phyloP scores from a whole-genome alignment of 2,113 vertebrate species.

The Ranitomeya imitator region DNA sequence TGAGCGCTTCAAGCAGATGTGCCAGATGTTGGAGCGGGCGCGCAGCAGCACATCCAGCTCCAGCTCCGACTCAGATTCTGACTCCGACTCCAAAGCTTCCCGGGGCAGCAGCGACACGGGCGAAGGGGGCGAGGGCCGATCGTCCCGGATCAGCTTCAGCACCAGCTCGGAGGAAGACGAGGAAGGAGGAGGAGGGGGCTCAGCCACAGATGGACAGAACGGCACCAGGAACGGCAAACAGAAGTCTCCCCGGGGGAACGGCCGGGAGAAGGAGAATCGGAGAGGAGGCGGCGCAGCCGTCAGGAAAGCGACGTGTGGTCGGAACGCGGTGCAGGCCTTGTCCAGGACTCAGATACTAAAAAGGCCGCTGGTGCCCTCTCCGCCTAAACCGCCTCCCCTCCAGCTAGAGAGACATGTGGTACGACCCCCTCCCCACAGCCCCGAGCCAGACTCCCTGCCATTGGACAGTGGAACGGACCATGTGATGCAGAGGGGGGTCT shows the following conservation, averaged over 20 bases:
- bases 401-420: constrained; percentile 90
- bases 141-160: constrained; percentile 76
- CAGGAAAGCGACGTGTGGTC: constrained; percentile 61
- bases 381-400: constrained; percentile 74
- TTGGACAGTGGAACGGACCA: constrained; percentile 85
- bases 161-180: constrained; percentile 79
- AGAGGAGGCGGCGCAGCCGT: constrained; percentile 52
- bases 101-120: constrained; percentile 59
- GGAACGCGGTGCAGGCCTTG: constrained; percentile 67
- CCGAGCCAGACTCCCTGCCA: constrained; percentile 85
- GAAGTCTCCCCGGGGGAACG: constrained; percentile 64
- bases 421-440: constrained; percentile 84
- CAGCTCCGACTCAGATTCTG: constrained; percentile 84
- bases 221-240: constrained; percentile 66
- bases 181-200: constrained; percentile 53
- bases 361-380: constrained; percentile 81
- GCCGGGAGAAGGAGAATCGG: constrained; percentile 68
- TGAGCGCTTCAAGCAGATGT: constrained; percentile 90
- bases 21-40: constrained; percentile 84
- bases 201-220: constrained; percentile 63
- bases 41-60: constrained; percentile 82
- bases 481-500: constrained; percentile 82
- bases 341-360: constrained; percentile 79
- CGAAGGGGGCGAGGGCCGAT: constrained; percentile 60
- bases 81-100: constrained; percentile 74